Percentiles rank a stretch among this genome's conserved stretches.
phyloP scores from a whole-genome alignment of 2,888 invertebrate species.

The Piscicola geometra region DNA sequence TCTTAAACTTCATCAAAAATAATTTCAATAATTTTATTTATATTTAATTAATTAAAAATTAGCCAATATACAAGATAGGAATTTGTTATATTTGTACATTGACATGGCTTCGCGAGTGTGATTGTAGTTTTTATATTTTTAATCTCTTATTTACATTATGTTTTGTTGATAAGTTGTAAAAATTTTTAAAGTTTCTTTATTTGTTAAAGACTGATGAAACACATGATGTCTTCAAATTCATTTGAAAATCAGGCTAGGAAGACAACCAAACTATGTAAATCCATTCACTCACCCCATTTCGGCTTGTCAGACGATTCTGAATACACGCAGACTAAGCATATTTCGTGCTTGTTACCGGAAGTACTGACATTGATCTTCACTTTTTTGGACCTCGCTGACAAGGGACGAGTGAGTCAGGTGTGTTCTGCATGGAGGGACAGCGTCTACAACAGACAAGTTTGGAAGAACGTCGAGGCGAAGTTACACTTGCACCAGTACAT shows the following conservation, averaged over 20 bases:
- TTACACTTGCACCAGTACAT: slow-evolving; percentile 75
- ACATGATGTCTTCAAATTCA: not conserved
- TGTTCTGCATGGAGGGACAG: slow-evolving; percentile 79
- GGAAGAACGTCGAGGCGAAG: slow-evolving; percentile 87
- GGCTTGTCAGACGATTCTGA: slow-evolving; percentile 4
- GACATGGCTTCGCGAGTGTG: not conserved
- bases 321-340: slow-evolving; percentile 58
- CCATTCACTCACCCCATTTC: slow-evolving; percentile 17
- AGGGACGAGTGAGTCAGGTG: slow-evolving; percentile 84
- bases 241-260: not conserved
- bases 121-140: not conserved
- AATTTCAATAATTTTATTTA: too few relatives aligned
- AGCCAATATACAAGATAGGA: too few relatives aligned
- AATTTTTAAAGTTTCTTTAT: too few relatives aligned
- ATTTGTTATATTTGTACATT: not conserved
- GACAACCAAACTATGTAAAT: slow-evolving; percentile 10
- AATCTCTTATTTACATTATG: not conserved
- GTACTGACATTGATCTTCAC: slow-evolving; percentile 85
- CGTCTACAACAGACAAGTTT: slow-evolving; percentile 83
- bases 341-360: slow-evolving; percentile 84
- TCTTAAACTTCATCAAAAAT: too few relatives aligned
- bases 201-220: too few relatives aligned
- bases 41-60: too few relatives aligned
- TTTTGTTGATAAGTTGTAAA: not conserved
- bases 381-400: slow-evolving; percentile 78